These are phyloP conservation scores for Cosmorhoe ocellata DNA, from an alignment of 2,888 invertebrate species.

Conservation along the genomic window DNA sequence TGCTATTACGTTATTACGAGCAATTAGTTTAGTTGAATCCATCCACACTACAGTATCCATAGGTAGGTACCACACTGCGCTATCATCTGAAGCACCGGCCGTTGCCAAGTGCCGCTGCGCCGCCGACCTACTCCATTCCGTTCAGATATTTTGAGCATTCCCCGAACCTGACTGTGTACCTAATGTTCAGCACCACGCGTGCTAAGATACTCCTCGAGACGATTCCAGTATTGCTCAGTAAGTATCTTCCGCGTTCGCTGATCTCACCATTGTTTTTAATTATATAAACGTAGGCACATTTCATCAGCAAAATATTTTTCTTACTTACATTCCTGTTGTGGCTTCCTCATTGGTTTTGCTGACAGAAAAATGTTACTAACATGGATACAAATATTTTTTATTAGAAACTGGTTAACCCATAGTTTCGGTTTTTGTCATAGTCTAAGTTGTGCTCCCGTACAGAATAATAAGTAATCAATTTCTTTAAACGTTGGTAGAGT, in stretches of 20 bases:
- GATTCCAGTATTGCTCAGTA: neutral
- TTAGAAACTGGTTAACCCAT: too few relatives aligned
- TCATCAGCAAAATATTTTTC: constrained; percentile 4
- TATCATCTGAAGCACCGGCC: constrained; percentile 13
- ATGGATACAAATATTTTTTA: too few relatives aligned
- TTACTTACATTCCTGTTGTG: constrained; percentile 12
- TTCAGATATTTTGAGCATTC: constrained; percentile 44
- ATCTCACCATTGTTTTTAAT: constrained; percentile 13
- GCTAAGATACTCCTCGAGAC: neutral
- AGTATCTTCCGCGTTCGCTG: constrained; percentile 21
- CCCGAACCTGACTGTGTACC: constrained; percentile 31
- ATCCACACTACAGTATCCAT: constrained; percentile 7
- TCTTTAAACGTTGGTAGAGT: neutral
- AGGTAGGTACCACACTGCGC: constrained; percentile 7
- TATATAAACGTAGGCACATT: constrained; percentile 4
- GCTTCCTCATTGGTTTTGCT: constrained; percentile 27
- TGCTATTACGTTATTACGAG: too few relatives aligned
- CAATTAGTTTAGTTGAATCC: constrained; percentile 4
- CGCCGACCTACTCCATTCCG: constrained; percentile 35
- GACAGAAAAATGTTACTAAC: too few relatives aligned
- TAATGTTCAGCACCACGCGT: constrained; percentile 16
- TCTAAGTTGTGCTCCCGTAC: too few relatives aligned
- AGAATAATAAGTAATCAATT: too few relatives aligned
- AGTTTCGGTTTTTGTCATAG: too few relatives aligned
- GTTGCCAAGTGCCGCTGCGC: constrained; percentile 31